phyloP scores from a whole-genome alignment of 2,888 invertebrate genomes.

The Stenodema calcarata region DNA sequence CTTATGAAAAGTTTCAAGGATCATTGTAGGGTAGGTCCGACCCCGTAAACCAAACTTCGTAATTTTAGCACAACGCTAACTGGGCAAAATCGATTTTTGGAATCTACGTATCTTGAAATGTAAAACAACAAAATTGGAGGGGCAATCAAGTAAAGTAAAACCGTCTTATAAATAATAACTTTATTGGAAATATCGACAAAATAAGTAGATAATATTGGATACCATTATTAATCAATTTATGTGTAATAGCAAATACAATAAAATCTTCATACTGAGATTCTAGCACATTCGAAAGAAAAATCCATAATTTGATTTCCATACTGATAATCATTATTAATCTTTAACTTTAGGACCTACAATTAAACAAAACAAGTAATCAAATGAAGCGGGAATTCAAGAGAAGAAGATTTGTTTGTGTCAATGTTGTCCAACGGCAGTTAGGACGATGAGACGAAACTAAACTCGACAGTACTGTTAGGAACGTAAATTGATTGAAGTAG shows the following conservation, averaged over 20 bases:
- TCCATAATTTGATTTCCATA: neutral
- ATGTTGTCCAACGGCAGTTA: neutral
- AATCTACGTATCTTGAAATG: too few relatives aligned
- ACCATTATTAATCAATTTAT: conserved; percentile 19
- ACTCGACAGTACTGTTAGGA: neutral
- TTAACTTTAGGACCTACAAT: neutral
- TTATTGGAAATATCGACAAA: conserved; percentile 46
- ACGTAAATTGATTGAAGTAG: neutral
- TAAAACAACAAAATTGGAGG: too few relatives aligned
- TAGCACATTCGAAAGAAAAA: conserved; percentile 30
- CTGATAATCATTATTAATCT: conserved; percentile 24
- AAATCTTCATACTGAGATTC: conserved; percentile 42
- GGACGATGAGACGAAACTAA: neutral
- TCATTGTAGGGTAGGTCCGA: too few relatives aligned
- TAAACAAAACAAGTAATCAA: neutral
- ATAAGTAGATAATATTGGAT: conserved; percentile 44
- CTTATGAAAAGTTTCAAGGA: too few relatives aligned
- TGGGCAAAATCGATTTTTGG: too few relatives aligned
- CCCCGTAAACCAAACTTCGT: too few relatives aligned
- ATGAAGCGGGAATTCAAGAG: neutral
- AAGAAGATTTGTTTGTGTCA: neutral
- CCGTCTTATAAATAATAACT: conserved; percentile 29
- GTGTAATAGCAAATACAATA: conserved; percentile 35
- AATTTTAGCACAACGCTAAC: too few relatives aligned
- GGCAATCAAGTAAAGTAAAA: too few relatives aligned